Evolutionary conservation across 92 coral and sea anemone species (phyloP), one percentile per base, ranked within the genome.

Genomic region (Zoanthus solanderi): DNA sequence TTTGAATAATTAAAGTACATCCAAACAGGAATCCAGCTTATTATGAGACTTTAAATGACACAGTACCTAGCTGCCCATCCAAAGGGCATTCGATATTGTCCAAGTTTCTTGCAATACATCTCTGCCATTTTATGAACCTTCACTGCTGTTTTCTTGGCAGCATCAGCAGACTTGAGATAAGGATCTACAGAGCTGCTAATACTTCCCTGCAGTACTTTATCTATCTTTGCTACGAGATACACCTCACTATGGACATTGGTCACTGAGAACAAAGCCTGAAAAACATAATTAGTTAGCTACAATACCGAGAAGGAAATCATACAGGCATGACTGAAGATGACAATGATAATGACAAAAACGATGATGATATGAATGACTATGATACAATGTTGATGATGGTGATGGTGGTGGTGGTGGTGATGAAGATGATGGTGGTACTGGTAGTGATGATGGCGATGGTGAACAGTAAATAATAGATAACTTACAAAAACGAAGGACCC

Each of bases 151-250:
- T 96, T 96, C 77, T 92, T 96, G 32, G 94, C 89, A 56, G 89
- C 92, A 78, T 96, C 99, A 14, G 95, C 98, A 32, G 99, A 96
- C 90, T 96, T 96, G 92, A 96, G 94, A 69, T 95, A 97, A 3
- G 96, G 97, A 68, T 97, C 99, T 54, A 90, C 93, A 84, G 97
- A 97, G 48, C 96, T 86, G 29, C 98, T 84, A 28, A 97, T 95
- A 67, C 99, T 93, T 66, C 99, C 99, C 56, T 96, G 98, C 42
- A 96, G 85, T n/a, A 96, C 98, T 60, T 96, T 96, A 69, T 94
- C 98, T 93, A 96, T 94, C 85, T 94, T 91, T 45, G 91, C 77
- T 11, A 96, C 98, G 58, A 94, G 87, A 84, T 96, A 96, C n/a
- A 96, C 98, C 66, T 94, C 98, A 16, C 95, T 82, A 61, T 93